Base-by-base conservation (phyloP, 1,140 invertebrate species). In the Nasonia longicornis region DNA sequence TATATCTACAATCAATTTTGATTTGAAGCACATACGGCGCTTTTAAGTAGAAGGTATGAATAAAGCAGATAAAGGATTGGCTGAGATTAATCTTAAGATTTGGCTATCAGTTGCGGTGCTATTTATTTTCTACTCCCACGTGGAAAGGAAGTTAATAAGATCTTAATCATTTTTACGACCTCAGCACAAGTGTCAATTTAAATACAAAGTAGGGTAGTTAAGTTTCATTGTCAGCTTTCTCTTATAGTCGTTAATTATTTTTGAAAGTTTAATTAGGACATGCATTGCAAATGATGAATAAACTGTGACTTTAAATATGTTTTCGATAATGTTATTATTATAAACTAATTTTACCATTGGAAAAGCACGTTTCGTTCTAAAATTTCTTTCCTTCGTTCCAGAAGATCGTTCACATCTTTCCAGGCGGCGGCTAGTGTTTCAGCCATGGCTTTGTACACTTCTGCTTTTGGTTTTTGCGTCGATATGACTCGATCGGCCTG, bases 361-460 rank as follows among this genome's bases (percentile, higher is more conserved):
- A 95, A 95, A 74, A 93, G 90, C 35, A 95, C 94, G 86, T 95
- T 95, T 70, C 95, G 91, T 85, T 96, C 94, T 26, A 98, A 91
- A 77, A 98, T 94, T 76, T 94, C 92, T 85, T 95, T 94, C 70
- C 97, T 91, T 75, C 94, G 92, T 85, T 97, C 95, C 80, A 98
- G 90, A 86, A 96, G 94, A 74, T 92, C 91, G 87, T 97, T 96
- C 66, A 98, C 94, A 87, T 97, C 96, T 86, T 94, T 94, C 97
- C 97, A 98, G 1, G 97, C 96, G 83, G 95, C 92, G 66, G 95
- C 95, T 48, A 98, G 90, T 26, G 96, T 96, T 88, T 97, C 96
- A 14, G 96, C 96, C 97, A 98, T 98, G 2, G 96, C 96, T 75
- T 95, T 94, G 87, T 97, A 97, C 26, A 98, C 95, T 91, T 94